Conservation (phyloP, 2,797 vertebrate species). For the Pangasius mekongensis region DNA sequence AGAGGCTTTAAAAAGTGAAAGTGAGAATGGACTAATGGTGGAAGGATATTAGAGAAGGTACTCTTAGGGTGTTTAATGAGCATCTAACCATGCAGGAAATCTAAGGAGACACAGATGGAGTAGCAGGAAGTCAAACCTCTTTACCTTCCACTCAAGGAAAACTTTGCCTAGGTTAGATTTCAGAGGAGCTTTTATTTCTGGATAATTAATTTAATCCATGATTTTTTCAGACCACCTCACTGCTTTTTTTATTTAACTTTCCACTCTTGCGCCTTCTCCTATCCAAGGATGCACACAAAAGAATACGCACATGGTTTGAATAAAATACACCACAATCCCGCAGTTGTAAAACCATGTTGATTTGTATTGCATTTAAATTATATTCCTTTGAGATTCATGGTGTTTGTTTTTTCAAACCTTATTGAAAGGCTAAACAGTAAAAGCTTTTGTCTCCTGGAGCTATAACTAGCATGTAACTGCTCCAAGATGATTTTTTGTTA, state of each 20-base stretch:
- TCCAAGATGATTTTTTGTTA: not conserved
- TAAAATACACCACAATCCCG: not conserved
- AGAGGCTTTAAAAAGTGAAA: constrained; percentile 42
- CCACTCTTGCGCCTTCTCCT: not conserved
- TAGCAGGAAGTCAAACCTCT: constrained; percentile 24
- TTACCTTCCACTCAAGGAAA: constrained; percentile 26
- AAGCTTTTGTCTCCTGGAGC: not conserved
- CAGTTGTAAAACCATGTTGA: not conserved
- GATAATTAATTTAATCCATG: constrained; percentile 1
- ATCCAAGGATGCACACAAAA: not conserved
- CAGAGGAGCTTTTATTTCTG: constrained; percentile 12
- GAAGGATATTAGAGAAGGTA: constrained; percentile 36
- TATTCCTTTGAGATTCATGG: not conserved
- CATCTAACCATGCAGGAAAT: constrained; percentile 36
- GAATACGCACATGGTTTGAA: not conserved
- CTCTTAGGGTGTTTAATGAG: constrained; percentile 34
- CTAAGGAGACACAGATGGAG: constrained; percentile 41
- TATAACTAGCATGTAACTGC: constrained; percentile 9
- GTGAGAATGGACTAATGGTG: constrained; percentile 49
- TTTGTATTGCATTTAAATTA: constrained; percentile 3
- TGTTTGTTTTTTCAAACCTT: not conserved
- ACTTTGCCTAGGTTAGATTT: constrained; percentile 10
- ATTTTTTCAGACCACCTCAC: not conserved
- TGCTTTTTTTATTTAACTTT: not conserved
- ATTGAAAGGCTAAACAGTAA: constrained; percentile 3